Evolutionary conservation across 2,888 invertebrate species (phyloP).

Genomic region (Thymelicus lineola): DNA sequence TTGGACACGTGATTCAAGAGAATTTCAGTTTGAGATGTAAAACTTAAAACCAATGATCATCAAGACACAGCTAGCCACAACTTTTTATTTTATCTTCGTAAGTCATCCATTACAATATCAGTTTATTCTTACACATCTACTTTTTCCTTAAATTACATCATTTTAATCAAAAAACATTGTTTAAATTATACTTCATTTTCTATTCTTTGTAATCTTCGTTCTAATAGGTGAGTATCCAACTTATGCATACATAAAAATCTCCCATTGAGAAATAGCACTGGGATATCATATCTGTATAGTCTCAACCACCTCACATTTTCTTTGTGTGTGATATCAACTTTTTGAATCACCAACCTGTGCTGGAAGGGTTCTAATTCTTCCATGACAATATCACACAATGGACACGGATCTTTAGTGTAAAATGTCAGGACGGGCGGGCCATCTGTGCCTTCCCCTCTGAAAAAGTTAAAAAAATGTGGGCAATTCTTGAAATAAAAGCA

Average conservation of each 20-base stretch:
- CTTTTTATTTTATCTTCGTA: no score
- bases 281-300: constrained; percentile 93
- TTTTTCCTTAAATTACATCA: not conserved
- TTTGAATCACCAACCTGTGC: constrained; percentile 87
- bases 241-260: constrained; percentile 92
- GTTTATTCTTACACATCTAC: not conserved
- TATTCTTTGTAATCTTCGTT: constrained; percentile 75
- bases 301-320: constrained; percentile 90
- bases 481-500: constrained; percentile 43
- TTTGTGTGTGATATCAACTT: constrained; percentile 90
- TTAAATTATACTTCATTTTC: constrained; percentile 53
- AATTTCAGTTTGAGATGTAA: no score
- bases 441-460: constrained; percentile 71
- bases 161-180: not conserved
- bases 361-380: constrained; percentile 86
- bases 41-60: no score
- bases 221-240: constrained; percentile 85
- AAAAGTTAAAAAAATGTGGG: constrained; percentile 52
- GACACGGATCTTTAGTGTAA: constrained; percentile 93
- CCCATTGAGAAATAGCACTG: constrained; percentile 94
- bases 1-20: no score
- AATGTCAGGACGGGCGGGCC: constrained; percentile 88
- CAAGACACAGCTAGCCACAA: no score
- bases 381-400: constrained; percentile 92
- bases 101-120: no score